Percentiles rank a stretch among this genome's conserved stretches.
Evolutionary conservation across 2,888 invertebrate species (phyloP).

Genomic region (Halictus quadricinctus): DNA sequence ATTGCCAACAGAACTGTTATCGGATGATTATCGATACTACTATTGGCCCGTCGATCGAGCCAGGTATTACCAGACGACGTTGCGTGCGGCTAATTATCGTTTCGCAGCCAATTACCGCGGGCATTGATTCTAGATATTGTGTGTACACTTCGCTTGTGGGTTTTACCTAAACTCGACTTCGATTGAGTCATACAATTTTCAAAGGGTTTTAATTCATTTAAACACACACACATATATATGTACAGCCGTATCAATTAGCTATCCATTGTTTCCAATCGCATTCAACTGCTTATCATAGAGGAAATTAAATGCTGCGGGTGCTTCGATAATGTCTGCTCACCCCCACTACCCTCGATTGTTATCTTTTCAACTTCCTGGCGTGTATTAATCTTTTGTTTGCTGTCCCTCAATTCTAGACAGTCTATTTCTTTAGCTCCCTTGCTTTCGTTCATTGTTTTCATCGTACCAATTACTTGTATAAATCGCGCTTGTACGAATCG

Average conservation of each 20-base stretch:
- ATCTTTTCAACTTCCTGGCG: background rate
- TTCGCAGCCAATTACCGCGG: slow-evolving; percentile 61
- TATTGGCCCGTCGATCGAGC: slow-evolving; percentile 56
- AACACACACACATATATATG: background rate
- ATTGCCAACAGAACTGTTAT: slow-evolving; percentile 69
- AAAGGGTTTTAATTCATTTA: background rate
- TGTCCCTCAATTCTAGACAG: too few relatives aligned
- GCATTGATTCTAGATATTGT: slow-evolving; percentile 34
- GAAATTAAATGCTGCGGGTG: background rate
- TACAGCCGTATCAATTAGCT: background rate
- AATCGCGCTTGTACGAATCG: too few relatives aligned
- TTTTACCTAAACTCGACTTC: slow-evolving; percentile 4
- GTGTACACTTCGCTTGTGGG: background rate
- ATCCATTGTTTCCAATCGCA: background rate
- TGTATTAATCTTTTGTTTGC: background rate
- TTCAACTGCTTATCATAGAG: background rate
- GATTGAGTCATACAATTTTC: background rate
- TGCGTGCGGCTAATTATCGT: slow-evolving; percentile 64
- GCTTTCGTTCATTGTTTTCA: too few relatives aligned
- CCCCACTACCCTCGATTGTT: background rate
- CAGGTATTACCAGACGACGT: slow-evolving; percentile 44
- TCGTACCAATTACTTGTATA: too few relatives aligned
- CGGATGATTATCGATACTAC: slow-evolving; percentile 65
- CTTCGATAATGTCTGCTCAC: background rate
- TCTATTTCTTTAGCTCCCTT: too few relatives aligned